Base-by-base conservation (phyloP, 2,888 invertebrate species). In the Diarsia mendica region DNA sequence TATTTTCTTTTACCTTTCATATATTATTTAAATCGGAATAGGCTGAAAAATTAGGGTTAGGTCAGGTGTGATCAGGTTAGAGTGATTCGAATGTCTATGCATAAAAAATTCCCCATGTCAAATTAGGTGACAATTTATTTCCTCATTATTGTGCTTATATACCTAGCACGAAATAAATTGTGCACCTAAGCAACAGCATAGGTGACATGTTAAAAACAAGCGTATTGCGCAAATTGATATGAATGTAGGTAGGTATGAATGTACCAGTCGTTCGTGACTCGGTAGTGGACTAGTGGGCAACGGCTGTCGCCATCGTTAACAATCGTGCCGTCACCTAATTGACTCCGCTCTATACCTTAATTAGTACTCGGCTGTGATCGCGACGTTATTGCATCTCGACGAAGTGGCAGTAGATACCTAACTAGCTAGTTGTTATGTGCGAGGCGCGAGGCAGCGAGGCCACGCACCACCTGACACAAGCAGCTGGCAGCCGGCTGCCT, bases 401-500 rank as follows among this genome's bases (percentile, higher is more conserved):
- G 72, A 77, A 70, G 69, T 75, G 72, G 73, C 82, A 77, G 74
- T 82, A 82, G 72, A 72, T 83, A 84, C 78, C 80, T 87, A 75
- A 75, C 75, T 83, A 87, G 89, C 67, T 82, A 88, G 89, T 89
- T 89, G 89, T 91, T 91, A 91, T 90, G 91, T 91, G 89, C 90
- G 91, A 85, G 65, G 48, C 69, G 89, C 93, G 92, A 94, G 93
- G 94, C 93, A 63, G 89, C 93, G 92, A 94, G 93, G 94, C 93
- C 93, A 91, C 94, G 89, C 91, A 94, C 94, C 96, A 96, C 95
- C 95, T 95, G 96, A 96, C 95, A 91, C 90, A 90, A 92, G 91
- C 95, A 95, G 95, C 94, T 95, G 95, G 92, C 95, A 90, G 93
- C 93, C 95, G 95, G 94, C 90, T 92, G 93, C 92, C 91, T 92